Percentiles rank a stretch among this genome's conserved stretches.
These are phyloP conservation scores for Hoplias malabaricus DNA, from an alignment of 2,113 vertebrate genomes.

Conservation along the genomic window DNA sequence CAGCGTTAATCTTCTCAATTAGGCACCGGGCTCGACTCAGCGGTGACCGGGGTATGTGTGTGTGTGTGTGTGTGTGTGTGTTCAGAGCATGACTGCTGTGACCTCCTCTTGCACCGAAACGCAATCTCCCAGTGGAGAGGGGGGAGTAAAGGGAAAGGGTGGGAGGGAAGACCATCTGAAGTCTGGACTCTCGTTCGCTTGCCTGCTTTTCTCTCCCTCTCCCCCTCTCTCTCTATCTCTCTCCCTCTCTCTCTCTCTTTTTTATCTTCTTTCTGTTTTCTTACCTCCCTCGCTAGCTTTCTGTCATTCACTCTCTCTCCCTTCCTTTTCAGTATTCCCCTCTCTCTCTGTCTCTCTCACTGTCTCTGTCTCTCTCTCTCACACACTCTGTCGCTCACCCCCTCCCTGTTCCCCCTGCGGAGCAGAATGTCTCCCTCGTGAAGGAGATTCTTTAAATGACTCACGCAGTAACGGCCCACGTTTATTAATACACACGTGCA, in stretches of 20 bases:
- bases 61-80: conserved; percentile 31
- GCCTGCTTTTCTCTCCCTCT: neutral
- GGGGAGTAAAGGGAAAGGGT: conserved; percentile 30
- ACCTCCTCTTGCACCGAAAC: conserved; percentile 54
- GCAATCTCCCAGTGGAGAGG: conserved; percentile 47
- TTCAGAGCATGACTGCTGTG: conserved; percentile 48
- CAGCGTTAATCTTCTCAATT: conserved; percentile 48
- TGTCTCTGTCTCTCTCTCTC: neutral
- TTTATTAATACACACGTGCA: conserved; percentile 26
- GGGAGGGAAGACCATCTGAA: conserved; percentile 66
- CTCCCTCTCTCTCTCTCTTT: conserved; percentile 8
- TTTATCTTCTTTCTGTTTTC: too few species aligned
- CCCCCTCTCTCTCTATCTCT: conserved; percentile 3
- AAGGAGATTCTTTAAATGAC: conserved; percentile 56
- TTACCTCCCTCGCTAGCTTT: neutral
- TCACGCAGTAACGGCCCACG: conserved; percentile 23
- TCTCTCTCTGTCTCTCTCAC: neutral
- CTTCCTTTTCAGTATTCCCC: neutral
- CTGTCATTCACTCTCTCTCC: neutral
- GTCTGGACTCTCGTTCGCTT: conserved; percentile 52
- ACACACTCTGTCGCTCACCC: neutral
- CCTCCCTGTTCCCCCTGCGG: conserved; percentile 13
- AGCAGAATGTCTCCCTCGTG: conserved; percentile 34
- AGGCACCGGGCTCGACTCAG: conserved; percentile 26
- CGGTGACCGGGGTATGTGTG: neutral